Evolutionary conservation across 2,888 invertebrate species (phyloP), one percentile per base, ranked within the genome.

Genomic region (Cerceris ruficornis): DNA sequence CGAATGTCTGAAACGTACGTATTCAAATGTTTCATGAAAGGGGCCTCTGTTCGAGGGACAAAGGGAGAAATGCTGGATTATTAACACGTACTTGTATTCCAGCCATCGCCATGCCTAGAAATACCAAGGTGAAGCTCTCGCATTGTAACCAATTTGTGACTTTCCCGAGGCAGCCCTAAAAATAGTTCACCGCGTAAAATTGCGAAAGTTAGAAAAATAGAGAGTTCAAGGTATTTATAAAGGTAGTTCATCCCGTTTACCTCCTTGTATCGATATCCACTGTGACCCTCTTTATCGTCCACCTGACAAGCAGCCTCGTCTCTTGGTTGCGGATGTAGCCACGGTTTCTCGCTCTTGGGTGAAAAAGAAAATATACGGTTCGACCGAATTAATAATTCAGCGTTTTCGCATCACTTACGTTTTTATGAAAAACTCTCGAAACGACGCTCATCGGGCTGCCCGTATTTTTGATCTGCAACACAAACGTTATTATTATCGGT

Each of bases 101-200:
- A 39, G 91, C 90, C 85, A 91, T 88, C 7, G 84, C 92, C 86
- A 93, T 89, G 50, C 92, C 93, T 15, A 93, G 90, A 52, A 93
- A 91, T 67, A 93, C 93, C 52, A 94, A 87, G 39, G 93, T 92
- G 55, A 91, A 87, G 71, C 93, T 93, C 81, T 93, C 93, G 55
- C 88, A 87, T 59, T 92, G 88, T 54, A 93, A 90, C 93, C 93
- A 94, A 60, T 87, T 85, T 17, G 90, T 89, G 65, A 94, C 88
- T 78, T 92, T 91, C 0, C 86, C 88, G 39, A 93, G 91, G 84
- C 94, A 94, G 8, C 94, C 94, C 94, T 94, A 83, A 2, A 69
- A 71, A 2, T 49, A 50, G 14, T 41, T 46, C n/a, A 13, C 49
- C 13, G n/a, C 7, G n/a, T n/a, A 52, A n/a, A n/a, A 11, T n/a